phyloP scores from a whole-genome alignment of 1,140 invertebrate genomes.

The Pentalonia nigronervosa region DNA sequence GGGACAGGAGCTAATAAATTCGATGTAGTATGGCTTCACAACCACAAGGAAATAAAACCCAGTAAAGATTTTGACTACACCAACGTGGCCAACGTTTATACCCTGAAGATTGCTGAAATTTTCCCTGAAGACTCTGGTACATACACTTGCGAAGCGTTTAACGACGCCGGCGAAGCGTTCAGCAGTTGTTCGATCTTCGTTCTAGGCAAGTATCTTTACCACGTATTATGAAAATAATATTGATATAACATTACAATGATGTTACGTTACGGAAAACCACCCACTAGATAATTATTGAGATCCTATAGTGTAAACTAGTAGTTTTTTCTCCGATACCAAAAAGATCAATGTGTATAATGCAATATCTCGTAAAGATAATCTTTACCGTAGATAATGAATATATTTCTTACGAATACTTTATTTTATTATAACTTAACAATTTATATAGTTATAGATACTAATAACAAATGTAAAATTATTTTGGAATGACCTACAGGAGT shows the following conservation, averaged over 20 bases:
- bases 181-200: slow-evolving; percentile 88
- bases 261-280: not conserved
- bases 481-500: not conserved
- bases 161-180: slow-evolving; percentile 92
- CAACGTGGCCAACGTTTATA: slow-evolving; percentile 88
- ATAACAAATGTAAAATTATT: no score
- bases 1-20: slow-evolving; percentile 78
- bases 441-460: no score
- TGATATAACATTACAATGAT: not conserved
- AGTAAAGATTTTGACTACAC: slow-evolving; percentile 95
- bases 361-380: no score
- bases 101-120: slow-evolving; percentile 89
- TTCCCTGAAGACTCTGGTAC: slow-evolving; percentile 93
- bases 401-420: not conserved
- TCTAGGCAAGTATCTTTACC: slow-evolving; percentile 66
- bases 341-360: not conserved
- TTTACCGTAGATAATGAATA: not conserved
- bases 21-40: slow-evolving; percentile 94
- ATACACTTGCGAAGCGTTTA: slow-evolving; percentile 96
- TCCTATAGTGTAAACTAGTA: not conserved
- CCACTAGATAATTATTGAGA: not conserved
- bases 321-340: not conserved
- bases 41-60: slow-evolving; percentile 95
- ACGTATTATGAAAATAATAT: not conserved
- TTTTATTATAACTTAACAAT: no score